phyloP scores from a whole-genome alignment of 2,113 vertebrate species.

The Terrapene triunguis region DNA sequence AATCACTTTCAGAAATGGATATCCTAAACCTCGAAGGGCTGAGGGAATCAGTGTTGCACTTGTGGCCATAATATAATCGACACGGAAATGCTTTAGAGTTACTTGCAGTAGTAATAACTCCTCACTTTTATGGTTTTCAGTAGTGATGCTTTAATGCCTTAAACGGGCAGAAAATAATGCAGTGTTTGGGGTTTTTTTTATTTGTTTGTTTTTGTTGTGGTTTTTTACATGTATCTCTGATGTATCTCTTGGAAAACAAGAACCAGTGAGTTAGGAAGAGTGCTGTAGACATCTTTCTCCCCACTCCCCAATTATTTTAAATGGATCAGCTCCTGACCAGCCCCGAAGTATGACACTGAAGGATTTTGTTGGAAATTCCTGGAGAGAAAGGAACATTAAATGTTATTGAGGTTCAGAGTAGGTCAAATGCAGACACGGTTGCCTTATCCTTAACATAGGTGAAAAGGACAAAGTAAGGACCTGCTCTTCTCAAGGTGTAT shows the following conservation, averaged over 20 bases:
- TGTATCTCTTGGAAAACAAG: not conserved
- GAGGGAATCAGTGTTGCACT: not conserved
- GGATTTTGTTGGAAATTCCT: not conserved
- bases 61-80: rapidly evolving
- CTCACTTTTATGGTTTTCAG: rapidly evolving
- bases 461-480: not conserved
- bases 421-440: not conserved
- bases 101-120: not conserved
- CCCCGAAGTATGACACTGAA: not conserved
- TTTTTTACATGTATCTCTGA: not conserved
- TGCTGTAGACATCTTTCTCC: rapidly evolving
- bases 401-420: rapidly evolving
- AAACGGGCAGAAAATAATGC: not conserved
- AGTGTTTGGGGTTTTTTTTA: no score
- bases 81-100: not conserved
- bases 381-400: not conserved
- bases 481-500: not conserved
- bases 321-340: not conserved
- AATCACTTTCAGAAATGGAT: not conserved
- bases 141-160: not conserved
- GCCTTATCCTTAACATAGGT: not conserved
- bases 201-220: not conserved
- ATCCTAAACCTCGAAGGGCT: not conserved
- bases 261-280: not conserved
- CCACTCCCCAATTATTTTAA: rapidly evolving